Conservation (phyloP, 1,140 invertebrate species). For the Globodera ellingtonae region DNA sequence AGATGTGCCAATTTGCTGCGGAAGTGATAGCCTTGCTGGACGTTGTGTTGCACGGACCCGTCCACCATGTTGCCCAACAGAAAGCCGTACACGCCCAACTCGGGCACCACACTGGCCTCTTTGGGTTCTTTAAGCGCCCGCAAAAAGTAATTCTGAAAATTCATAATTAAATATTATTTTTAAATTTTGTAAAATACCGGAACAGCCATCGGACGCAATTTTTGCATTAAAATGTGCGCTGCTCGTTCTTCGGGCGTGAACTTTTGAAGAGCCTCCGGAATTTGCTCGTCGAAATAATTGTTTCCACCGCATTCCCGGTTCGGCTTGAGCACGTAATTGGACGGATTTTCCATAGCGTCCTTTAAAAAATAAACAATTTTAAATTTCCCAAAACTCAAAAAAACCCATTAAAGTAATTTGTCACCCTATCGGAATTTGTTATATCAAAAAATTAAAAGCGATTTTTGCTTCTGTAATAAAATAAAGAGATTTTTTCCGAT, state of each 20-base stretch:
- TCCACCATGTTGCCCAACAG: conserved; percentile 71
- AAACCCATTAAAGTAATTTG: too few relatives aligned
- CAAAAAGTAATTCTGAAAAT: conserved; percentile 82
- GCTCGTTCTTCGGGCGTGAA: conserved; percentile 75
- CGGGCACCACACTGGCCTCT: conserved; percentile 75
- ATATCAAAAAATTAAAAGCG: too few relatives aligned
- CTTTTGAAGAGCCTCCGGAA: conserved; percentile 72
- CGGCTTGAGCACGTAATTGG: conserved; percentile 90
- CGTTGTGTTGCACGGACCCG: conserved; percentile 69
- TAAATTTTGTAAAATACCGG: conserved; percentile 40
- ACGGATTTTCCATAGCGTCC: conserved; percentile 79
- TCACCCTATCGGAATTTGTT: too few relatives aligned
- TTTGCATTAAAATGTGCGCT: conserved; percentile 92
- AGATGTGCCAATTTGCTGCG: conserved; percentile 82
- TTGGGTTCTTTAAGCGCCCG: conserved; percentile 70
- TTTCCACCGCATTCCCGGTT: conserved; percentile 82
- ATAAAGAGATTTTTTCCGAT: background rate
- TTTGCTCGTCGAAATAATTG: conserved; percentile 85
- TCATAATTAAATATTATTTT: conserved; percentile 49
- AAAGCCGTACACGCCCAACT: conserved; percentile 89
- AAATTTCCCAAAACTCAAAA: background rate
- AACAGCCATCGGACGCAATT: conserved; percentile 49
- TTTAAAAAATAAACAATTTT: conserved; percentile 57
- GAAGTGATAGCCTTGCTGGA: conserved; percentile 85
- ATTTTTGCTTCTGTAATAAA: background rate